Base-by-base conservation (phyloP, 2,888 invertebrate genomes). In the Odontocerum albicorne region DNA sequence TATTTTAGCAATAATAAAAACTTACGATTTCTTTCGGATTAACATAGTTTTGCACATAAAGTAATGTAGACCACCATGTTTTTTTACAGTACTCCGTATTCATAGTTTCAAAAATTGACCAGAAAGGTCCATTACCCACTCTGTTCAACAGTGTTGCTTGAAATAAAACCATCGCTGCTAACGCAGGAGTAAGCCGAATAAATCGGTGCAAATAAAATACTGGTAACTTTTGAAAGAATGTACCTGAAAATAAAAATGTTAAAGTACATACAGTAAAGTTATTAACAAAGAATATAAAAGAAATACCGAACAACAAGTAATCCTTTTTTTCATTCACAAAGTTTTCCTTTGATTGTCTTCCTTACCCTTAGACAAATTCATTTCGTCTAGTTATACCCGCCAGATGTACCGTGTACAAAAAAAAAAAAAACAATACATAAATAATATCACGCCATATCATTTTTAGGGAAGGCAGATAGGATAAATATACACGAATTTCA, bases 11-110 rank as follows among this genome's bases (percentile, higher is more conserved):
- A 46, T 33, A n/a, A 33, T 17, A 27, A 8, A 13, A 21, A 39
- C 56, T 56, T 39, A 56, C 56, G 4, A 19, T 31, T 8, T 21
- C 12, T 4, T 43, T n/a, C 7, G 31, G 35, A 22, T 58, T 36
- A 3, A 47, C 46, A 21, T 60, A 78, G 60, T 80, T 81, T 62
- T 80, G 79, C 2, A 79, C 65, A 63, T 79, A 77, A 1, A 80
- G 65, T 10, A 80, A 46, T 0, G 70, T 66, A 1, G 72, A 57
- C 81, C 81, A 81, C 80, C 80, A 81, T 55, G 71, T 68, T 1
- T 61, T 61, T 8, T 70, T 64, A 62, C 81, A 81, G 62, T 68
- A 67, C 46, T 70, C 71, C 1, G 70, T 65, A 2, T 68, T 59
- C 27, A 1, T 68, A 67, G 21, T 68, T 68, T 17, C 32, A 12